These are phyloP conservation scores for Holothuria scabra DNA, from an alignment of 53 echinoderm and acorn worm species.

Conservation along the genomic window DNA sequence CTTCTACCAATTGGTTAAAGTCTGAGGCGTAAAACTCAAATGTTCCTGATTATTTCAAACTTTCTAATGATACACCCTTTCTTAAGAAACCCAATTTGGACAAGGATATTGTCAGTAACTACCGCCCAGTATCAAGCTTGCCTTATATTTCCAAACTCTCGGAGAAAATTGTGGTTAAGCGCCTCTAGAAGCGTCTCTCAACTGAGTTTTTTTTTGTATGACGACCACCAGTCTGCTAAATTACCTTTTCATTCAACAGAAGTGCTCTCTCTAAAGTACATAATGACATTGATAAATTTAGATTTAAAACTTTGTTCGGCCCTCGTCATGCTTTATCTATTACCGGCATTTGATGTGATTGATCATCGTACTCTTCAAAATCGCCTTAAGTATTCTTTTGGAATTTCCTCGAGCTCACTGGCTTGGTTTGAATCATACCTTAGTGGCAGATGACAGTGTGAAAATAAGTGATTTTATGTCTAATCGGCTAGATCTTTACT, in stretches of 20 bases:
- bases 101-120: background rate
- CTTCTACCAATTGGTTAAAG: too few species aligned
- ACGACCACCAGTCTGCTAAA: constrained; percentile 19
- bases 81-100: background rate
- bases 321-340: background rate
- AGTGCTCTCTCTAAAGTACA: constrained; percentile 27
- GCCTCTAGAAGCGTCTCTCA: background rate
- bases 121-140: constrained; percentile 13
- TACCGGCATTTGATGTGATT: too few species aligned
- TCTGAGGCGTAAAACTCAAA: too few species aligned
- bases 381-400: constrained; percentile 15
- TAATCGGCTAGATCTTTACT: background rate
- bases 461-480: background rate
- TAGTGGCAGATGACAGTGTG: background rate
- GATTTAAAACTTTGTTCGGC: background rate
- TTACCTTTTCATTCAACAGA: too few species aligned
- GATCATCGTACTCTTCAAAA: background rate
- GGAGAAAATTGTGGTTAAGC: background rate
- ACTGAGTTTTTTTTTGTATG: background rate
- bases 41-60: constrained; percentile 4
- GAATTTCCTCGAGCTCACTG: background rate
- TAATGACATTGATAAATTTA: background rate
- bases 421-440: constrained; percentile 18
- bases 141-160: constrained; percentile 1
- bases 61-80: background rate